Percentiles rank a stretch among this genome's conserved stretches.
Evolutionary conservation across 2,797 vertebrate species (phyloP).

Genomic region (Sebastes minor): DNA sequence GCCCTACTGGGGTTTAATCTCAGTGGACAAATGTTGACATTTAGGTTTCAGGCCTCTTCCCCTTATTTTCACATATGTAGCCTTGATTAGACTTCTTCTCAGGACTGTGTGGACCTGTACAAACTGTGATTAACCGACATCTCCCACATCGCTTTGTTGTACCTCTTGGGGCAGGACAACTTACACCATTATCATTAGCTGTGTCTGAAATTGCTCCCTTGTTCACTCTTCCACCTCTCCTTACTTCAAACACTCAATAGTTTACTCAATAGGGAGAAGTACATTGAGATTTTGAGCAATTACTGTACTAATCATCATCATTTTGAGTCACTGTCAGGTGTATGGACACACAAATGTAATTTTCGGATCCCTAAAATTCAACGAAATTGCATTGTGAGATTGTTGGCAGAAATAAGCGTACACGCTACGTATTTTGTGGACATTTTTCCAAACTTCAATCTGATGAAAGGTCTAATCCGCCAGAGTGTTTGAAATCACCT

Average conservation of each 20-base stretch:
- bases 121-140: not conserved
- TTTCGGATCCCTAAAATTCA: not conserved
- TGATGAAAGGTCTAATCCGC: not conserved
- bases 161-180: not conserved
- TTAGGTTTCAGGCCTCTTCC: not conserved
- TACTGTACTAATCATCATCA: not conserved
- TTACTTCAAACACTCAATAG: not conserved
- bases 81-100: not conserved
- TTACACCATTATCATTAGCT: not conserved
- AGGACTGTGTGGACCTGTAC: not conserved
- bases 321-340: not conserved
- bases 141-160: too few relatives aligned
- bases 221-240: not conserved
- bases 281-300: not conserved
- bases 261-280: not conserved
- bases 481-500: too few relatives aligned
- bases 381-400: fast-evolving
- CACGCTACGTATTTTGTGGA: not conserved
- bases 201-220: not conserved
- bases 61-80: not conserved
- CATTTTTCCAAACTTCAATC: not conserved
- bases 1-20: not conserved
- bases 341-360: not conserved
- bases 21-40: not conserved
- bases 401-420: not conserved